Conservation (phyloP, 1,140 invertebrate genomes). For the Trachymyrmex septentrionalis region DNA sequence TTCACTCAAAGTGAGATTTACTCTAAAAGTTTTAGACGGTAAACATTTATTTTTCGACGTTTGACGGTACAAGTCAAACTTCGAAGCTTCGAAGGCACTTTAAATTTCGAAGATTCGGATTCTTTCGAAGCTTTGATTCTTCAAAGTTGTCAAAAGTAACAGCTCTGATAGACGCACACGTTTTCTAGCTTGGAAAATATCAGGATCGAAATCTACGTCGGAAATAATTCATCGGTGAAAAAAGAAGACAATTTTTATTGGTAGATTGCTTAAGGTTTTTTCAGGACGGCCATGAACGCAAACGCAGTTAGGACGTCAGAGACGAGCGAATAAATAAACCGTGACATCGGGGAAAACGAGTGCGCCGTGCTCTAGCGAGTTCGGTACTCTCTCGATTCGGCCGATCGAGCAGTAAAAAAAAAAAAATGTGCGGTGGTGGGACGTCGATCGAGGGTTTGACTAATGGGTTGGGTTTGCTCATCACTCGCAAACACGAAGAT, state of each 20-base stretch:
- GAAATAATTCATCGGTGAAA: background rate
- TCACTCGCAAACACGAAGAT: background rate
- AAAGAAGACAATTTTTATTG: conserved; percentile 7
- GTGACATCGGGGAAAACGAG: conserved; percentile 77
- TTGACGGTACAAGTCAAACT: background rate
- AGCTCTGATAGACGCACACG: background rate
- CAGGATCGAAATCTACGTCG: background rate
- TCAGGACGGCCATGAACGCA: conserved; percentile 14
- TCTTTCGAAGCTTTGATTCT: too few species aligned
- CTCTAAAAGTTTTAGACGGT: too few species aligned
- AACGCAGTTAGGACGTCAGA: conserved; percentile 49
- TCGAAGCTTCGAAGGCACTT: too few species aligned
- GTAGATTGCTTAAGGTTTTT: conserved; percentile 33
- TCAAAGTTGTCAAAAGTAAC: too few species aligned
- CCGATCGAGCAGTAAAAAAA: conserved; percentile 69
- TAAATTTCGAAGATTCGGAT: too few species aligned
- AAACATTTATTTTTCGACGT: background rate
- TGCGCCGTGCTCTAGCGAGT: conserved; percentile 57
- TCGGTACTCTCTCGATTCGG: conserved; percentile 72
- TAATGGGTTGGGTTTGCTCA: background rate
- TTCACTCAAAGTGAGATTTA: too few species aligned
- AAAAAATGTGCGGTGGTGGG: conserved; percentile 29
- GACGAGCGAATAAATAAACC: conserved; percentile 71
- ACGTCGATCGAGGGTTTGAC: background rate
- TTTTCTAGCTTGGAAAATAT: conserved; percentile 12